Evolutionary conservation across 2,888 invertebrate species (phyloP).

Genomic region (Melanostoma scalare): DNA sequence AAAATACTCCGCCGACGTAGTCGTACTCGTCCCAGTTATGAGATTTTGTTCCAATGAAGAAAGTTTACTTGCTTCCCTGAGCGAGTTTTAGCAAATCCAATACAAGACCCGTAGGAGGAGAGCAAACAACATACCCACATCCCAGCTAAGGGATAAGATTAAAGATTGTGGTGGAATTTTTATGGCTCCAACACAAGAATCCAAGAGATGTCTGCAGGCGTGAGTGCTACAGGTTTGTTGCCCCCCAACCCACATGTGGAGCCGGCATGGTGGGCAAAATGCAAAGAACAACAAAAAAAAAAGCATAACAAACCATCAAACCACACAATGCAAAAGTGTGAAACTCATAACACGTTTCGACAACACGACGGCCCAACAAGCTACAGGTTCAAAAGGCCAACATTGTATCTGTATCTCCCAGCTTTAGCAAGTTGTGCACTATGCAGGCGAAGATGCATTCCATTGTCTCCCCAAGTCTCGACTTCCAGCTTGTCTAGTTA

Average conservation of each 20-base stretch:
- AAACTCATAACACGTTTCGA: conserved; percentile 71
- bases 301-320: conserved; percentile 23
- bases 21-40: too few relatives aligned
- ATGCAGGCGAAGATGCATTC: conserved; percentile 56
- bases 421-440: conserved; percentile 20
- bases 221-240: conserved; percentile 35
- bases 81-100: too few relatives aligned
- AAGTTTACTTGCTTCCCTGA: too few relatives aligned
- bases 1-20: too few relatives aligned
- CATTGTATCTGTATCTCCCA: conserved; percentile 45
- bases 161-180: conserved; percentile 53
- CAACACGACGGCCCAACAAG: conserved; percentile 57
- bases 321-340: conserved; percentile 62
- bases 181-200: conserved; percentile 64
- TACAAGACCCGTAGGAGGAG: conserved; percentile 2
- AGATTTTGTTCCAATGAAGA: too few relatives aligned
- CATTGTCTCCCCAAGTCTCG: conserved; percentile 48
- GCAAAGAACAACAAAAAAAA: conserved; percentile 1
- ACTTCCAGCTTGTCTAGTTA: conserved; percentile 58
- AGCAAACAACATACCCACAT: conserved; percentile 48
- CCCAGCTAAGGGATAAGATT: conserved; percentile 30
- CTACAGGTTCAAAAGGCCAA: conserved; percentile 70
- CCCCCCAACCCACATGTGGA: conserved; percentile 47
- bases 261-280: conserved; percentile 12
- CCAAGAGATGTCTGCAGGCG: conserved; percentile 66